phyloP scores from a whole-genome alignment of 2,113 vertebrate species.

The Pampusana beccarii region DNA sequence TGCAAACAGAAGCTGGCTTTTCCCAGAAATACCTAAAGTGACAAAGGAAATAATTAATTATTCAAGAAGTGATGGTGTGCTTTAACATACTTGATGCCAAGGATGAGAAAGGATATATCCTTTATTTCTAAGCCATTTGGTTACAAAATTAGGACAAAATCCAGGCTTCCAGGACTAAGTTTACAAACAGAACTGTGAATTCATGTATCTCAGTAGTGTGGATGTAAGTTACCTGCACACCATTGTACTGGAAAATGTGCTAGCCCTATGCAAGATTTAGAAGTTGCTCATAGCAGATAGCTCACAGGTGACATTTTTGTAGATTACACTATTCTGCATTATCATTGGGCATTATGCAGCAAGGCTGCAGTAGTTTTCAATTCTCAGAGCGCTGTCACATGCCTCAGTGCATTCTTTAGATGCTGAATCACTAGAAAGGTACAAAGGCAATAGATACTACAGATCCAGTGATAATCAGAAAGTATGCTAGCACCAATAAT shows the following conservation, averaged over 20 bases:
- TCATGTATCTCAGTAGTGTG: neutral
- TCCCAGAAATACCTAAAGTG: conserved; percentile 93
- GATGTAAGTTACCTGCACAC: neutral
- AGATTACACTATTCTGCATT: neutral
- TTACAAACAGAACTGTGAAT: neutral
- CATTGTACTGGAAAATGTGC: neutral
- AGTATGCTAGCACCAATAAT: neutral
- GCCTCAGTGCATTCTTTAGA: neutral
- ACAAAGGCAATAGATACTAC: neutral
- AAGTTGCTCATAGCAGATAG: neutral
- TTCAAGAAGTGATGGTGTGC: neutral
- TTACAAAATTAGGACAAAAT: neutral
- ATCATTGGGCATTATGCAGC: neutral
- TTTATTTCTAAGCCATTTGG: neutral
- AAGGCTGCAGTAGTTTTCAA: neutral
- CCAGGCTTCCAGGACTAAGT: neutral
- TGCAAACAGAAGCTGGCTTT: conserved; percentile 98
- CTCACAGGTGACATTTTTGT: neutral
- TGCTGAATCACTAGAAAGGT: neutral
- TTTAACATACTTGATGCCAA: neutral
- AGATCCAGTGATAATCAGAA: neutral
- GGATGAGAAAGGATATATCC: neutral
- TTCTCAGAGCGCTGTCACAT: neutral
- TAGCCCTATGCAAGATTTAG: neutral
- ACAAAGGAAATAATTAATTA: conserved; percentile 63